phyloP scores from a whole-genome alignment of 2,113 vertebrate genomes.

The Nothoprocta perdicaria region DNA sequence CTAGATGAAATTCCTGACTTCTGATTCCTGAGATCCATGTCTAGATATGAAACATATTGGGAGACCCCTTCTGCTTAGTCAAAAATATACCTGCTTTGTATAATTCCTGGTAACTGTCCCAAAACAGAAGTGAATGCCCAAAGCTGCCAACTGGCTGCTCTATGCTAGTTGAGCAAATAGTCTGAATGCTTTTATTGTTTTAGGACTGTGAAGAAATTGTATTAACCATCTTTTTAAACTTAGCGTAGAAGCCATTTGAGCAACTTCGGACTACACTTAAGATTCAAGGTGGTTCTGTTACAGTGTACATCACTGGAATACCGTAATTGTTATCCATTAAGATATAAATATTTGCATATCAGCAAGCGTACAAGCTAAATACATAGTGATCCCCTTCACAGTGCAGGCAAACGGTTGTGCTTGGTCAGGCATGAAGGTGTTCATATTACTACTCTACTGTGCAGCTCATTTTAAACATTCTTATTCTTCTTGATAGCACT shows the following conservation, averaged over 20 bases:
- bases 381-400: background rate
- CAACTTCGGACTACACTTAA: background rate
- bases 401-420: background rate
- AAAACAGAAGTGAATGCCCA: background rate
- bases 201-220: background rate
- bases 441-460: background rate
- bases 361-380: background rate
- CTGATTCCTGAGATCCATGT: background rate
- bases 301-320: background rate
- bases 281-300: background rate
- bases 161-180: background rate
- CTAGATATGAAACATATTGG: background rate
- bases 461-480: background rate
- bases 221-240: background rate
- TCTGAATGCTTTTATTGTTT: background rate
- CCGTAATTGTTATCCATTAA: background rate
- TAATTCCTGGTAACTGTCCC: background rate
- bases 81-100: background rate
- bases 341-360: background rate
- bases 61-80: background rate
- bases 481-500: background rate
- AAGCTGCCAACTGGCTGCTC: background rate
- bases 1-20: background rate
- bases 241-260: background rate
- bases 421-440: background rate